These are phyloP conservation scores for Eledona agricola DNA, from an alignment of 2,888 invertebrate species.

Conservation along the genomic window DNA sequence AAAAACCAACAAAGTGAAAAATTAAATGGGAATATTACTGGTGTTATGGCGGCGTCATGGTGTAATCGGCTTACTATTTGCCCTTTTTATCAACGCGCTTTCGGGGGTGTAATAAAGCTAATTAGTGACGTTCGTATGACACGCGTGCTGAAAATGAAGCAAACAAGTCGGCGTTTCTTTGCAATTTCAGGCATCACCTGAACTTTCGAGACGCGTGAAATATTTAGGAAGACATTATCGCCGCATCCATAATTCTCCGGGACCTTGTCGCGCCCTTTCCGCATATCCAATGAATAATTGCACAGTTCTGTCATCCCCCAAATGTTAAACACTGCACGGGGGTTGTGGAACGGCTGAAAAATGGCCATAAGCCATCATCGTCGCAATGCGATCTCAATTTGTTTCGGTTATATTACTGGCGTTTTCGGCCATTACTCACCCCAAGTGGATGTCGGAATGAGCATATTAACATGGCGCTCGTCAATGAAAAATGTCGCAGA, in stretches of 20 bases:
- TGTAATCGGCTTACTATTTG: conserved; percentile 29
- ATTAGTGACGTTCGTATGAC: conserved; percentile 23
- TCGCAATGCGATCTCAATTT: conserved; percentile 25
- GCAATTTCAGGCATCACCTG: no score
- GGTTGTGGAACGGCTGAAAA: conserved; percentile 26
- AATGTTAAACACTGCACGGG: conserved; percentile 19
- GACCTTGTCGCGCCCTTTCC: conserved; percentile 6
- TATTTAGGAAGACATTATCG: no score
- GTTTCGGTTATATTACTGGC: conserved; percentile 26
- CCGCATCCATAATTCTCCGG: conserved; percentile 14
- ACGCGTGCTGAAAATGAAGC: no score
- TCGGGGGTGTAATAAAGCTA: conserved; percentile 20
- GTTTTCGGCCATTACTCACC: conserved; percentile 16
- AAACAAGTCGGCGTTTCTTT: no score
- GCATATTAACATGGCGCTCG: conserved; percentile 16
- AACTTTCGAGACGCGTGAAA: no score
- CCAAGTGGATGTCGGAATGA: conserved; percentile 12
- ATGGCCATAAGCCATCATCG: conserved; percentile 24
- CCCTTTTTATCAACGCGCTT: conserved; percentile 21
- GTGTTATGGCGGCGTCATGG: conserved; percentile 22
- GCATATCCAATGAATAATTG: conserved; percentile 20
- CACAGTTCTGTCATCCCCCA: conserved; percentile 17
- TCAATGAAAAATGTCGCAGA: no score
- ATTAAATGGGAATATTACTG: conserved; percentile 34
- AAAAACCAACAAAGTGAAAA: conserved; percentile 37